Base-by-base conservation (phyloP, 2,113 vertebrate genomes). In the Toxotes jaculatrix region DNA sequence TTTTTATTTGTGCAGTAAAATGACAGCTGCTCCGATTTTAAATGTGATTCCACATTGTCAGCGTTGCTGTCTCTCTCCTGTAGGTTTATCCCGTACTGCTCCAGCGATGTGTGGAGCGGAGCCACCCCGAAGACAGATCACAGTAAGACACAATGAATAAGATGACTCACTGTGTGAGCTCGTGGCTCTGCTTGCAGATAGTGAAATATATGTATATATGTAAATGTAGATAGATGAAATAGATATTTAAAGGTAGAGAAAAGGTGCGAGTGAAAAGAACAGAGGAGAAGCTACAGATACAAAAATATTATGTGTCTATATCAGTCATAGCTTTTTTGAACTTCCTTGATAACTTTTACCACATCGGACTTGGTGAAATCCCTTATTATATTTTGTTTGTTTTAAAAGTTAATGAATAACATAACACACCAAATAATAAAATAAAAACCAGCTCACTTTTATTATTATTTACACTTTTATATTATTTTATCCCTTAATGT, bases 101-200 rank as follows among this genome's bases (percentile, higher is more conserved):
- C 98, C 88, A 99, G 98, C 76, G 98, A 99, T 16, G 97, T 97
- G 77, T 99, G 98, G 98, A 98, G 97, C 3, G 98, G 98, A 84
- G 94, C 96, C 51, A 95, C 96, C 10, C 90, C 95, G 74, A 98
- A 96, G 92, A 95, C 96, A 0, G 95, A 97, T 59, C 95, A 96
- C 90, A 96, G 98, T 99, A 93, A 97, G 97, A 64, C 21, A 43
- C 47, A 40, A 16, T 14, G 10, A 47, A 53, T 31, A 4, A 45
- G n/a, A 27, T 10, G 1, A n/a, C 51, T 0, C 16, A 11, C 12
- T 7, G 38, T 56, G 63, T 17, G 72, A 82, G 60, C 72, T 61
- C 32, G 36, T 49, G 36, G 53, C 43, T 78, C 5, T 70, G 32
- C 10, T 45, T 61, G 11, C 4, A 23, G n/a, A 27, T 27, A 27